Base-by-base conservation (phyloP, 1,140 invertebrate genomes). In the Propsilocerus akamusi region DNA sequence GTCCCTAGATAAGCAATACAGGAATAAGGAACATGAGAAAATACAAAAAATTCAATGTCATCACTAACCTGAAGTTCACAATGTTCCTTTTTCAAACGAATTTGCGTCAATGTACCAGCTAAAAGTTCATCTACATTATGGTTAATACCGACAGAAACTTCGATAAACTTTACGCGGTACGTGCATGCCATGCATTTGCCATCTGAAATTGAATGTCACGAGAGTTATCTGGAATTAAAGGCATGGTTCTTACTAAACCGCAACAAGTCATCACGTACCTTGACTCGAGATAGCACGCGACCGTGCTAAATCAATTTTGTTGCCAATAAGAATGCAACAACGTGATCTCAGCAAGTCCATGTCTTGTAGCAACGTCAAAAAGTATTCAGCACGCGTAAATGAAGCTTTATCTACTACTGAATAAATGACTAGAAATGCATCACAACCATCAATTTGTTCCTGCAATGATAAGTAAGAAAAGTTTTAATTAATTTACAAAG, bases 281-380 rank as follows among this genome's bases (percentile, higher is more conserved):
- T 93, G 84, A 22, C 83, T 78, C 14, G 85, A 83, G 12, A 97
- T 86, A 20, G 84, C 80, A 61, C 91, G 73, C 59, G 85, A 89
- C 53, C 94, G 71, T 24, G 90, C 94, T 56, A 97, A 74, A 67
- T 97, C 94, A 50, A 90, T 84, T 72, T 97, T 97, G 68, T 97
- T 97, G 14, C 80, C 94, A 5, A 93, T 91, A 26, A 97, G 67
- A 52, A 97, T 84, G 26, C 87, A 78, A 0, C 91, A 81, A 56
- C 81, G 71, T 2, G 74, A 71, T 24, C 83, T 69, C 22, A 85
- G 69, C 52, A 87, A 68, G 57, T 86, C 84, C 57, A 75, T 74
- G 60, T 86, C 83, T 56, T 85, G 75, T 6, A 92, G 68, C 49
- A 76, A 71, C 24, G 73, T 72, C 26, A 93, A 57, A 52, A 87